Base-by-base conservation (phyloP, 2,888 invertebrate genomes). In the Catonia carolina region DNA sequence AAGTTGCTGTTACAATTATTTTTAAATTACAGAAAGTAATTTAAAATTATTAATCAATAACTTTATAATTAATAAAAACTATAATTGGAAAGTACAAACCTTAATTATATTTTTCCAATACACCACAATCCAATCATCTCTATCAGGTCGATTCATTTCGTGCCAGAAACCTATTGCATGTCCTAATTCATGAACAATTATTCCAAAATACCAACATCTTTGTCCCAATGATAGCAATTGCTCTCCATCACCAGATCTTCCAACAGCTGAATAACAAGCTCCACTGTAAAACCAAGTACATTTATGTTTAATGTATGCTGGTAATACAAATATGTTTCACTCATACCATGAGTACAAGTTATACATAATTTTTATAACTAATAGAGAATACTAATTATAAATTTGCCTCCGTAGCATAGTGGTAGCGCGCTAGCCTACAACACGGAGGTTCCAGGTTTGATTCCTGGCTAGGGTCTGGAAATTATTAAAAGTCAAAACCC, bases 131-230 rank as follows among this genome's bases (percentile, higher is more conserved):
- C 69, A 72, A 22, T 66, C 63, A 57, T 76, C 75, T 35, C 77
- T 64, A 67, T 77, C 75, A 0, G 70, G 70, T 31, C 77, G 65
- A 56, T 70, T 74, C 67, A 76, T 76, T 63, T 76, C 76, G 63
- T 76, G 76, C 73, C 73, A 73, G 65, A 76, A 74, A 0, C 77
- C 76, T 6, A 73, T 64, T 0, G 72, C 70, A 62, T 76, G 77
- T 61, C 74, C 71, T 51, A 76, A 64, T 64, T 77, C 77, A 64
- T 77, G 77, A 55, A 75, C 68, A 33, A 75, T 71, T 54, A 74
- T 74, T 3, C 75, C 75, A 17, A 69, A 66, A 42, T 68, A 69
- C 64, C 74, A 70, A 62, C 76, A 76, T 2, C 70, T 69, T 4
- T 64, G 63, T 2, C 70, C 69, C 57, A 79, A 67, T 1, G 76